Evolutionary conservation across 35 echinoderm and acorn worm genomes (phyloP).

Genomic region (Ophioderma brevispina): DNA sequence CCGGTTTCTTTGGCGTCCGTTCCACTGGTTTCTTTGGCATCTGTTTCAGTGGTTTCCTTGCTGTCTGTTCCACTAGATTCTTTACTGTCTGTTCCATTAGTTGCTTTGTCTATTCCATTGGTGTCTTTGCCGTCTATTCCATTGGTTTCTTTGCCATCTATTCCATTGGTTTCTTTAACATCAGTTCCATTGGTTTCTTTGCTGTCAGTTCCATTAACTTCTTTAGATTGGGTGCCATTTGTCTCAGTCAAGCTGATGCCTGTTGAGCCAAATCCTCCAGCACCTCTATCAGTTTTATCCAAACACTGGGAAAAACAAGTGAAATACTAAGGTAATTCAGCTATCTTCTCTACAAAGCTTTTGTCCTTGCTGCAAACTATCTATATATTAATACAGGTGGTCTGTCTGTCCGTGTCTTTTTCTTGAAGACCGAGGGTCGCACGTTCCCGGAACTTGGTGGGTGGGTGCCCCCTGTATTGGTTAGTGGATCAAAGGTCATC

Average conservation of each 20-base stretch:
- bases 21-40: background rate
- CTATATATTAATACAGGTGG: no score
- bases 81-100: background rate
- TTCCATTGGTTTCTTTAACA: background rate
- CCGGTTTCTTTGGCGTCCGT: background rate
- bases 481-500: no score
- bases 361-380: no score
- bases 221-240: background rate
- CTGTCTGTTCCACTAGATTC: no score
- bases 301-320: no score
- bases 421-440: no score
- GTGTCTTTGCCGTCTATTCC: background rate
- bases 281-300: background rate
- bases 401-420: no score
- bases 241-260: background rate
- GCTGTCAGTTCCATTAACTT: background rate
- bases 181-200: background rate
- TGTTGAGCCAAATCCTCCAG: background rate
- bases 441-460: no score
- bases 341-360: no score
- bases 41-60: background rate
- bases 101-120: background rate
- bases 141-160: background rate
- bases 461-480: no score
- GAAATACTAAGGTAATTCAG: no score